These are phyloP conservation scores for Pocillopora verrucosa DNA, from an alignment of 64 coral and sea anemone species.

Conservation along the genomic window DNA sequence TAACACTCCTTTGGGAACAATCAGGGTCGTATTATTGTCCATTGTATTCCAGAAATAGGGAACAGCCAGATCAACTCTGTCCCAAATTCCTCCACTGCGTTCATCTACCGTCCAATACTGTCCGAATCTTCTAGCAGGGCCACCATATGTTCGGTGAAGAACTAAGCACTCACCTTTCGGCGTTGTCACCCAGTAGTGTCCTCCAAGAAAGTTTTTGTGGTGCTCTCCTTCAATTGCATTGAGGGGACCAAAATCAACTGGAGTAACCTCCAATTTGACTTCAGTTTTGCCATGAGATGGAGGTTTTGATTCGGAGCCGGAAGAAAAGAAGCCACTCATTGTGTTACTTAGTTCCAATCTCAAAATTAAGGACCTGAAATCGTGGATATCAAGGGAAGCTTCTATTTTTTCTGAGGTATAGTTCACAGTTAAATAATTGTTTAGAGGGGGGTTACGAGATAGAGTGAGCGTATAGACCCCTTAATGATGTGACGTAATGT, in stretches of 20 bases:
- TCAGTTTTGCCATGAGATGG: constrained; percentile 21
- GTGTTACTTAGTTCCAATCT: no score
- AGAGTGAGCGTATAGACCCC: no score
- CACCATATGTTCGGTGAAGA: not conserved
- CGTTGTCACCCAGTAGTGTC: constrained; percentile 20
- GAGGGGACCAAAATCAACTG: not conserved
- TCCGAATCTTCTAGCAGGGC: not conserved
- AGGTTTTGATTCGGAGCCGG: no score
- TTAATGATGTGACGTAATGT: no score
- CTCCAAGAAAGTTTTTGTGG: constrained; percentile 1
- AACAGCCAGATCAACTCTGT: not conserved
- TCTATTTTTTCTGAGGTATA: no score
- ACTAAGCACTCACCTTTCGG: constrained; percentile 5
- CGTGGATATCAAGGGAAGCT: no score
- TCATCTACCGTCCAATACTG: constrained; percentile 17
- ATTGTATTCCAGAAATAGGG: not conserved
- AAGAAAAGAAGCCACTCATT: no score
- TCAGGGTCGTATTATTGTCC: not conserved
- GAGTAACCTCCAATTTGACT: constrained; percentile 8
- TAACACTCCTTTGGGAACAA: constrained; percentile 17
- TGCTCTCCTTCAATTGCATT: not conserved
- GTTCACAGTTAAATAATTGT: no score
- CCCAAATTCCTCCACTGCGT: not conserved
- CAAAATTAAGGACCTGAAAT: no score
- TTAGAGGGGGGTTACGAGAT: no score